Evolutionary conservation across 2,888 invertebrate species (phyloP), one percentile per base, ranked within the genome.

Genomic region (Crossocerus cetratus): DNA sequence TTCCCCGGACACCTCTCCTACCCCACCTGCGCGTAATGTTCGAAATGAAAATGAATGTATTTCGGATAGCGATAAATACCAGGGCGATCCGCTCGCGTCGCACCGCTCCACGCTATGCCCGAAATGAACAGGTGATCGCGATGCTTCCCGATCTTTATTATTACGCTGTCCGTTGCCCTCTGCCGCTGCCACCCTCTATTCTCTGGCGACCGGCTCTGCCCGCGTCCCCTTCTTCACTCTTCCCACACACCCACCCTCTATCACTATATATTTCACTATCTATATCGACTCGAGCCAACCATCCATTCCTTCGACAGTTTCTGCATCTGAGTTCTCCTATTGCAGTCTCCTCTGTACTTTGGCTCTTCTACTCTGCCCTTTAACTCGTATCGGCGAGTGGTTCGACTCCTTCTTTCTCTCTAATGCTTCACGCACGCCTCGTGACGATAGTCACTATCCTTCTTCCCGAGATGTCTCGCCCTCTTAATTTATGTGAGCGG

Each of bases 11-110:
- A 64, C 67, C 69, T 69, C 69, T 57, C 76, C 70, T 61, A 65
- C 69, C 64, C 59, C 74, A 70, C 82, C 72, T 76, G 79, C 86
- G 69, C 82, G 86, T 89, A 89, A 89, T 89, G 89, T 87, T 87
- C 88, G 88, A 87, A 90, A 90, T 89, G 90, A 90, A 89, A 90
- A 90, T 89, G 89, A 90, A 90, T 89, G 90, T 88, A 90, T 90
- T 90, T 89, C 89, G 89, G 89, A 90, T 90, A 89, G 89, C 89
- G 89, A 89, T 90, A 90, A 90, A 90, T 89, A 89, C 88, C 84
- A 78, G 81, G 81, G 78, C 87, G 86, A 89, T 88, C 86, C 87
- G 83, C 83, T 80, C 77, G 77, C 83, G 74, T 83, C 84, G 85
- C 78, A 74, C 84, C 75, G 56, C 62, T 20, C 62, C 58, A 64